Evolutionary conservation across 2,888 invertebrate species (phyloP).

Genomic region (Sturmia bella): DNA sequence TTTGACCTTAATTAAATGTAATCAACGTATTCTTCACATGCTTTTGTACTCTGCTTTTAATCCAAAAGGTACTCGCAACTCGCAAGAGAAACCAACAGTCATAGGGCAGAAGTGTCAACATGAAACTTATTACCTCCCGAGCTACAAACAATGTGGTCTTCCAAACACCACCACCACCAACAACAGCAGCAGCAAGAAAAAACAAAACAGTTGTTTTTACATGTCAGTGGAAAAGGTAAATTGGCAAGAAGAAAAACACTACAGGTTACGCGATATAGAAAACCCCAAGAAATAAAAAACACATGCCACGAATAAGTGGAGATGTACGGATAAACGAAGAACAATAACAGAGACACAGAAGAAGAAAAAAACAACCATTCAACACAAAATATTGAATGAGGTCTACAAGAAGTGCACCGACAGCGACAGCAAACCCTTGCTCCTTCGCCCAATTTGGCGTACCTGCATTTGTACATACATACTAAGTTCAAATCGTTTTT

Average conservation of each 20-base stretch:
- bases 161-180: constrained; percentile 1
- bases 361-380: constrained; percentile 22
- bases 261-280: constrained; percentile 15
- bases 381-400: constrained; percentile 42
- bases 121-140: constrained; percentile 51
- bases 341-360: constrained; percentile 20
- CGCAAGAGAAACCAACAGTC: background rate
- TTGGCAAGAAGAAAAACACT: background rate
- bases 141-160: constrained; percentile 25
- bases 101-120: constrained; percentile 39
- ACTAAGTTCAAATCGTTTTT: constrained; percentile 8
- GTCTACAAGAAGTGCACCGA: background rate
- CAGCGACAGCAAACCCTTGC: background rate
- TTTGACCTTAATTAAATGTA: background rate
- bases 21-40: background rate
- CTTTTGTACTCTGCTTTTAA: background rate
- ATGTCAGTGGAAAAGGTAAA: constrained; percentile 8
- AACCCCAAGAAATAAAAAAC: constrained; percentile 22
- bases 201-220: constrained; percentile 5
- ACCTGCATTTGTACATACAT: no score
- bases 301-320: constrained; percentile 9
- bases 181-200: background rate
- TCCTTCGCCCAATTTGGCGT: no score
- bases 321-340: background rate
- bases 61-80: background rate